A percentile compares a stretch with the other conserved stretches of the same genome.
Evolutionary conservation across 2,113 vertebrate genomes (phyloP).

Genomic region (Balaeniceps rex): DNA sequence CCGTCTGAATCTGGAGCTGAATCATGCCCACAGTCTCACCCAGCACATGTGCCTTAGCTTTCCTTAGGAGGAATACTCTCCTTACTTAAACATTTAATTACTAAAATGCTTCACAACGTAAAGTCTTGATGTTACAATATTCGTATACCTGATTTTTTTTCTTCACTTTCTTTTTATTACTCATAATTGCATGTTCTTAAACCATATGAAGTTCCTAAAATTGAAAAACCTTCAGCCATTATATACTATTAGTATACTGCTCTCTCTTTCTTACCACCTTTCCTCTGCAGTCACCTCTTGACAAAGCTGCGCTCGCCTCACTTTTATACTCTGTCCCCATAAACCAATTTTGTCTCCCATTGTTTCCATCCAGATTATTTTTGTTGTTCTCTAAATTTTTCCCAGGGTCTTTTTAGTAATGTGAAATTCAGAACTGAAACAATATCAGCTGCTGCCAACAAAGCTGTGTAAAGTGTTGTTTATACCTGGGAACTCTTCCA

Average conservation of each 20-base stretch:
- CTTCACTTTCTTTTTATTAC: background rate
- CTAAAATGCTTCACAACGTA: background rate
- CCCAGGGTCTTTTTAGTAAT: background rate
- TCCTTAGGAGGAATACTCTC: background rate
- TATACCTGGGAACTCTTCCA: conserved; percentile 1
- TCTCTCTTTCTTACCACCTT: background rate
- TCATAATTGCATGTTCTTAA: background rate
- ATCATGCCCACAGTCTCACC: background rate
- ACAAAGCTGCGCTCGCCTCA: background rate
- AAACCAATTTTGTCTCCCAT: background rate
- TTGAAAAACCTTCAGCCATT: background rate
- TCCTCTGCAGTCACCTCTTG: background rate
- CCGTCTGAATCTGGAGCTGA: background rate
- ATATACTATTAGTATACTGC: background rate
- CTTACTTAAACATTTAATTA: background rate
- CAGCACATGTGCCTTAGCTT: background rate
- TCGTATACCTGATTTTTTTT: background rate
- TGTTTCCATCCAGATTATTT: background rate
- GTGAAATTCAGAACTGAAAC: conserved; percentile 26
- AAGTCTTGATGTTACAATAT: background rate
- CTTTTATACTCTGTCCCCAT: background rate
- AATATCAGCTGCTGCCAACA: background rate
- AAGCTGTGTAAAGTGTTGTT: background rate
- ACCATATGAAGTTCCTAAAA: background rate
- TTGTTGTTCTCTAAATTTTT: background rate